These are phyloP conservation scores for Galaxias olidus DNA, from an alignment of 2,797 vertebrate species.

Conservation along the genomic window DNA sequence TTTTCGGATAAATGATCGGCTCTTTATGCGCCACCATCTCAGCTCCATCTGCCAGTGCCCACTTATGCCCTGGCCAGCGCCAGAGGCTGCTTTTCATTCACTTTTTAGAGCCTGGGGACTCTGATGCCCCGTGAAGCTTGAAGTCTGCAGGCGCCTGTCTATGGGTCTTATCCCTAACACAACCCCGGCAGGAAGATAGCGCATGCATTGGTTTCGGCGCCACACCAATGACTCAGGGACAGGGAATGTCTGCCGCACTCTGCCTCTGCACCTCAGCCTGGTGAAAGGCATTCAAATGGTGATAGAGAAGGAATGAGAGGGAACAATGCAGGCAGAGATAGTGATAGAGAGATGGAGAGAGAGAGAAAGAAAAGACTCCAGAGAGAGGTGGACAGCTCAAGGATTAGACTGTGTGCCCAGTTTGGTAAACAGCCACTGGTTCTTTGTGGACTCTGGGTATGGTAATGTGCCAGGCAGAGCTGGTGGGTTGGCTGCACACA, in stretches of 20 bases:
- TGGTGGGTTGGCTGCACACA: conserved; percentile 53
- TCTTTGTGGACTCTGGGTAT: conserved; percentile 61
- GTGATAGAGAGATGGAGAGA: conserved; percentile 3
- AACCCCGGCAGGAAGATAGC: conserved; percentile 61
- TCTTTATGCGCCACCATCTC: conserved; percentile 25
- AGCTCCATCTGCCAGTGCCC: conserved; percentile 11
- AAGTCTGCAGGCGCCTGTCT: conserved; percentile 32
- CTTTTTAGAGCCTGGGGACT: background rate
- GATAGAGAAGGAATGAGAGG: conserved; percentile 45
- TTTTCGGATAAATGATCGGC: too few species aligned
- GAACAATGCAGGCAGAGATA: conserved; percentile 40
- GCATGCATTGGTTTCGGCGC: conserved; percentile 40
- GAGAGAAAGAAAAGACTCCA: background rate
- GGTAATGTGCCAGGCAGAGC: conserved; percentile 53
- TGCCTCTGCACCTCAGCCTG: conserved; percentile 54
- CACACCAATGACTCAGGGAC: conserved; percentile 61
- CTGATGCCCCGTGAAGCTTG: conserved; percentile 10
- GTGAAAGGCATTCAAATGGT: conserved; percentile 47
- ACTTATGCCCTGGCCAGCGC: conserved; percentile 3
- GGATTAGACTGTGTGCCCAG: conserved; percentile 46
- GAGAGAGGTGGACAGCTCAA: conserved; percentile 14
- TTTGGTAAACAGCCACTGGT: conserved; percentile 62
- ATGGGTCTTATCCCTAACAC: conserved; percentile 60
- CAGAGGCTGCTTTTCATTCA: background rate
- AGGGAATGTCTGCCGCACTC: conserved; percentile 64